Base-by-base conservation (phyloP, 2,797 vertebrate species). In the Gastrophryne carolinensis region DNA sequence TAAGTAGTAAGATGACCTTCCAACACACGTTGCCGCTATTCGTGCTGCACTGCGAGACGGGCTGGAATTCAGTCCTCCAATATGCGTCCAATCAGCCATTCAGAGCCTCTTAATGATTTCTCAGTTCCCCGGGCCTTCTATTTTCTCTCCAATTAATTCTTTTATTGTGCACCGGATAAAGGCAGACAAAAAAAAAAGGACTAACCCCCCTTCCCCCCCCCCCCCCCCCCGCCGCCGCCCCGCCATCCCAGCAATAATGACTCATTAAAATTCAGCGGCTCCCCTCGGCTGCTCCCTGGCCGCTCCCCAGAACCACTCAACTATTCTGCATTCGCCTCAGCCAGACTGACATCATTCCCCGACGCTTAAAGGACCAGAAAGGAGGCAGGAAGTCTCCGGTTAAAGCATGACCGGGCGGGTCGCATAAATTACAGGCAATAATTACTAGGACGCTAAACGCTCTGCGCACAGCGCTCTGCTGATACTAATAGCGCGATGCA, bases 71-170 rank as follows among this genome's bases (percentile, higher is more conserved):
- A 86, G 85, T 88, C 91, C 88, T 23, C 90, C 90, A 84, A 86
- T 87, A 89, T 91, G 92, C 91, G 90, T 92, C 92, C 93, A 94
- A 92, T 91, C 86, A 89, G 89, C 89, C 90, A 93, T 95, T 95
- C 95, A 94, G 91, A 87, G 89, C 85, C 90, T 90, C 90, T 92
- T 95, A 96, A 96, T 96, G 95, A 94, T 92, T 93, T 92, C 94
- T 96, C 95, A 94, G 94, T 95, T 94, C 92, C 91, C 90, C 92
- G n/a, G 91, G 92, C 93, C 94, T 95, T 94, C 93, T 92, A 96
- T 95, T 98, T 96, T 97, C 95, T 96, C 94, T 97, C 94, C 96
- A 98, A 98, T 98, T 98, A 97, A 98, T 97, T 98, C 94, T 96
- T 98, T 97, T 97, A 93, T 95, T 92, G 88, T 91, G 90, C 88